Evolutionary conservation across 1,140 invertebrate genomes (phyloP), one percentile per base, ranked within the genome.

Genomic region (Anadara kagoshimensis): DNA sequence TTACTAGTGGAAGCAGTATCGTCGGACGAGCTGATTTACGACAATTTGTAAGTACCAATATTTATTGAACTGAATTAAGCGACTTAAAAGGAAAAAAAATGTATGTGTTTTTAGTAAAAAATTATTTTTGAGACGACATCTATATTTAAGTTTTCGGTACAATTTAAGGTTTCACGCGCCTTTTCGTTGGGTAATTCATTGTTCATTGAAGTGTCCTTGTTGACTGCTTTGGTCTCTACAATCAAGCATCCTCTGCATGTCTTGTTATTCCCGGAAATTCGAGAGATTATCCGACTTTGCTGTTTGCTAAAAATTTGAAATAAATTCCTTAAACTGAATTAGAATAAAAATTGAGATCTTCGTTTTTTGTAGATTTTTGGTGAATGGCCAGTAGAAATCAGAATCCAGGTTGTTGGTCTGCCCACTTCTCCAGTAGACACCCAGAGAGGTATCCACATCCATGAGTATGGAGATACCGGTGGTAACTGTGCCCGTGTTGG

Each of bases 381-480:
- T 20, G 68, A 80, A 20, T 74, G 71, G 22, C 44, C 65, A 24
- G 79, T 81, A 20, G 71, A 78, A n/a, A 76, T 81, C 29, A 69
- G 79, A 47, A 72, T 78, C 26, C 79, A 81, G 49, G 47, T 81
- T 26, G 64, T 69, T n/a, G 76, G 76, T 20, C 72, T 81, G 7
- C 79, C 79, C 0, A 70, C 53, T 1, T 76, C 79, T n/a, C 68
- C 71, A 16, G 58, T 57, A 1, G 76, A 81, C 47, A 75, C 68
- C 14, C 76, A 81, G 26, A 66, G 79, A 61, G 79, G 76, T 20
- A 69, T 81, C 14, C 79, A 81, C 36, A 75, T 81, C 26, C 77
- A 81, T 43, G 75, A 79, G 43, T 81, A 67, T 41, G 79, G 77
- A 49, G 79, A 79, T 22, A 75, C 29, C 14, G 80, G 78, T 11